Base-by-base conservation (phyloP, 2,113 vertebrate species). In the Pontoporia blainvillei region DNA sequence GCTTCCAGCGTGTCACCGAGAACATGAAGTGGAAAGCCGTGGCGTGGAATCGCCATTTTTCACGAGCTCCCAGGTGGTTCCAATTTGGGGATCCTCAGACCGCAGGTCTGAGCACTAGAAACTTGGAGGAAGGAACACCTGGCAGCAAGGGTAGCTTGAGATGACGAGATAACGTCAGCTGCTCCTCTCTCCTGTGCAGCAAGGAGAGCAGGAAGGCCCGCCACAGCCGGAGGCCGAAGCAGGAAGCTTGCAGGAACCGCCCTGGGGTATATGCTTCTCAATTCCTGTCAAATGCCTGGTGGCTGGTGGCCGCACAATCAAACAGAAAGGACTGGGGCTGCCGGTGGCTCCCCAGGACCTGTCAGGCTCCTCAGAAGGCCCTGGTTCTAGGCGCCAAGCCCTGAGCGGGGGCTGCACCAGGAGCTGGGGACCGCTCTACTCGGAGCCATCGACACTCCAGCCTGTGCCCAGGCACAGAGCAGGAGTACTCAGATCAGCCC, bases 211-310 rank as follows among this genome's bases (percentile, higher is more conserved):
- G 72, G 76, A 81, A 57, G 67, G 64, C 59, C 36, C 2, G 2
- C 23, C 3, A 10, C 1, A 9, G 23, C 15, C 66, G 27, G 54
- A 57, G 3, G 49, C 0, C 0, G 29, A 78, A 15, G 23, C 54
- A 0, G 0, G 20, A 69, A 17, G 12, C 49, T 29, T 29, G 31
- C 67, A 13, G 20, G 34, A 54, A 25, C 14, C 6, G 10, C 75
- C 44, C 71, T 88, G 72, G 67, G 31, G 66, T 27, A 13, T 34
- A 1, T 17, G 34, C 5, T 21, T 59, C 39, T 59, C 1, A 23
- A 18, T 31, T 86, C 69, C 57, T 34, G 25, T 15, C 6, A 36
- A 23, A 44, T 9, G 23, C 29, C 67, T 54, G 31, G 36, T 0
- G 4, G 41, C 57, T 71, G 25, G 52, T 41, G 73, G 49, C 29